A percentile compares a stretch with the other conserved stretches of the same genome.
Conservation (phyloP, 1,140 invertebrate genomes). For the Brachionus rubens region DNA sequence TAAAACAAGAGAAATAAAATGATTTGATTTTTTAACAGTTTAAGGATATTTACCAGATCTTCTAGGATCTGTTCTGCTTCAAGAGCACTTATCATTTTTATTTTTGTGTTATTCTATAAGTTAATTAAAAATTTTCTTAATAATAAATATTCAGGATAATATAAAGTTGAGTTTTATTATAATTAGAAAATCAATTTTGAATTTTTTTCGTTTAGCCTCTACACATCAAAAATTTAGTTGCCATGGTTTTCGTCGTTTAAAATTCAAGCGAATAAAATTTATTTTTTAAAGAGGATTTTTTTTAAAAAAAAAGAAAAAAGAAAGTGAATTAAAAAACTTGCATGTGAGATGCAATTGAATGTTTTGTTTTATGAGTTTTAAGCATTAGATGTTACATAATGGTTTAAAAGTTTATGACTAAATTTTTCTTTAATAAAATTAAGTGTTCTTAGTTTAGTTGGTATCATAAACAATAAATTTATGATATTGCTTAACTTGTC, state of each 20-base stretch:
- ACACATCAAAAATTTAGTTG: slow-evolving; percentile 29
- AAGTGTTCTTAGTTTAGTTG: no score
- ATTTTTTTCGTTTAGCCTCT: slow-evolving; percentile 9
- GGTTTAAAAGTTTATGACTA: no score
- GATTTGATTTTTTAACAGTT: no score
- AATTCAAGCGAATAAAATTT: background rate
- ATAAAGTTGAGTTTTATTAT: slow-evolving; percentile 10
- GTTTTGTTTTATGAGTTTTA: no score
- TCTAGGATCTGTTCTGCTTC: slow-evolving; percentile 23
- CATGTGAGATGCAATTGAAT: no score
- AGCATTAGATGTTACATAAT: no score
- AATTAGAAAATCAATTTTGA: slow-evolving; percentile 32
- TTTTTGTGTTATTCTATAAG: background rate
- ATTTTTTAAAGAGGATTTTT: background rate
- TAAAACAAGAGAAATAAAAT: background rate
- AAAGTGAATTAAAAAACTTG: no score
- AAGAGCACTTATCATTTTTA: background rate
- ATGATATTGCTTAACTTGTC: no score
- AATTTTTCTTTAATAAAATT: no score
- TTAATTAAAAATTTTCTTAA: background rate
- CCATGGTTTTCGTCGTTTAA: background rate
- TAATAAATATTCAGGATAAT: background rate
- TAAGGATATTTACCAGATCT: slow-evolving; percentile 6
- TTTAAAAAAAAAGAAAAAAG: background rate
- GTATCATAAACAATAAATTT: no score